Percentiles rank a stretch among this genome's conserved stretches.
Conservation (phyloP, 2,113 vertebrate species). For the Cephalopterus ornatus region DNA sequence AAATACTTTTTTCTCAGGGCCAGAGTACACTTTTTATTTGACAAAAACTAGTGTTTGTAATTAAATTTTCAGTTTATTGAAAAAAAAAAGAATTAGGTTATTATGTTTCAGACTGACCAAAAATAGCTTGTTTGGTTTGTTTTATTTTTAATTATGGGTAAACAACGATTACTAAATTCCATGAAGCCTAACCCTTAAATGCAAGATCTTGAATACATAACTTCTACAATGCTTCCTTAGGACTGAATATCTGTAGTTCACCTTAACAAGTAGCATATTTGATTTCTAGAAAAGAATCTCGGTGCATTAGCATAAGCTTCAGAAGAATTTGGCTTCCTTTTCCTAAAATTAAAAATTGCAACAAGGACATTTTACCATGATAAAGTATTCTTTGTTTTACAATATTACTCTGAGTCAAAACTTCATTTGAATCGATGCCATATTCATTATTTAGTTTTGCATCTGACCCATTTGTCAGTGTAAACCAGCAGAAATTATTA, state of each 20-base stretch:
- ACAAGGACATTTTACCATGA: not conserved
- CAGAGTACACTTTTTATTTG: not conserved
- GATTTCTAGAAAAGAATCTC: not conserved
- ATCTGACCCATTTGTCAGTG: not conserved
- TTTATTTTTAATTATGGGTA: not conserved
- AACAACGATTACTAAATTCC: not conserved
- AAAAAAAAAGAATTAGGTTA: not conserved
- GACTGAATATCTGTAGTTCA: not conserved
- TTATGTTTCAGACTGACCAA: not conserved
- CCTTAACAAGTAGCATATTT: not conserved
- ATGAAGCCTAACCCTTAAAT: not conserved
- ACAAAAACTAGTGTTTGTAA: not conserved
- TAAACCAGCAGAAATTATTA: not conserved
- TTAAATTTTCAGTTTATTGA: not conserved
- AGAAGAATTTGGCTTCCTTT: not conserved
- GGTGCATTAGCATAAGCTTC: not conserved
- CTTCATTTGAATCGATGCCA: not conserved
- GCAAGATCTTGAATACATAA: not conserved
- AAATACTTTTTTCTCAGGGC: not conserved
- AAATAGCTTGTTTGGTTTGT: not conserved
- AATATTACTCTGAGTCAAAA: not conserved
- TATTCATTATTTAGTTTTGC: not conserved
- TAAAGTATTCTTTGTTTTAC: not conserved
- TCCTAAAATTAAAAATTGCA: not conserved
- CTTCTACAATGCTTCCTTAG: not conserved